Evolutionary conservation across 1,140 invertebrate species (phyloP).

Genomic region (Babylonia areolata): DNA sequence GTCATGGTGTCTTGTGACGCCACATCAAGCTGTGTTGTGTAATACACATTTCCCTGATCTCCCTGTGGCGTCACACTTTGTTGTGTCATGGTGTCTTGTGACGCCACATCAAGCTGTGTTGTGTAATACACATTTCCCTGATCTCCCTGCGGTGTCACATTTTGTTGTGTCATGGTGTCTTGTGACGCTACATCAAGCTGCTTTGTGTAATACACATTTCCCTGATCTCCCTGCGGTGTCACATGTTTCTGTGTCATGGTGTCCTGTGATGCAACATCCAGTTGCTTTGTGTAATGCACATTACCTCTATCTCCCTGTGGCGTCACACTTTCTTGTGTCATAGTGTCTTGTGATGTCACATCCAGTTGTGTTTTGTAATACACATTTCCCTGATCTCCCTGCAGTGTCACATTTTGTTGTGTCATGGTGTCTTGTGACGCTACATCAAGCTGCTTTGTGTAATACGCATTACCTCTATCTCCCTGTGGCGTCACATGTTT

Average conservation of each 20-base stretch:
- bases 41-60: no score
- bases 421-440: slow-evolving; percentile 19
- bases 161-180: no score
- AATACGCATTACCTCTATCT: slow-evolving; percentile 34
- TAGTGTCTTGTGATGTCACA: slow-evolving; percentile 26
- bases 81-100: no score
- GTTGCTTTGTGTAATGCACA: slow-evolving; percentile 21
- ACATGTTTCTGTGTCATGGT: not conserved
- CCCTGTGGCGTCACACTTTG: no score
- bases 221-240: not conserved
- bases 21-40: no score
- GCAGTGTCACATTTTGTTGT: not conserved
- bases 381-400: not conserved
- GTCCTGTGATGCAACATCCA: slow-evolving; percentile 39
- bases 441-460: slow-evolving; percentile 32
- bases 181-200: no score
- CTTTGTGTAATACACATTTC: no score
- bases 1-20: no score
- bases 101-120: no score
- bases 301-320: slow-evolving; percentile 36
- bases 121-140: no score
- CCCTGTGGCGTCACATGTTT: not conserved
- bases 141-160: no score
- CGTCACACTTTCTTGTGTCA: slow-evolving; percentile 19
- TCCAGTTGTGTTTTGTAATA: slow-evolving; percentile 27